phyloP scores from a whole-genome alignment of 2,797 vertebrate genomes.

The Pantherophis alleghaniensis region DNA sequence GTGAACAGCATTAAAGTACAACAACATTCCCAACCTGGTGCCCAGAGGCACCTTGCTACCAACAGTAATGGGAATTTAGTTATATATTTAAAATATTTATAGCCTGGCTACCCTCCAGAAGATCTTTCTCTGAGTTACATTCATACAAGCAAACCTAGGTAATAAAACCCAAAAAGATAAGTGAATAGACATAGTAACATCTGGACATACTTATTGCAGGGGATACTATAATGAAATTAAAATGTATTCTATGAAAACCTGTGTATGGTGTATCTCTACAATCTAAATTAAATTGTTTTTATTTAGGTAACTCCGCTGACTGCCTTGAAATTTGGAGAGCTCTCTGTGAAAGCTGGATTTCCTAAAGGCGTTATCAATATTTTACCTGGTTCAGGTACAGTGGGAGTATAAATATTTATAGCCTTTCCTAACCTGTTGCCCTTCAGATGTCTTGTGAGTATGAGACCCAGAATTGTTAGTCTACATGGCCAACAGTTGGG shows the following conservation, averaged over 20 bases:
- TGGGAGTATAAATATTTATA: neutral
- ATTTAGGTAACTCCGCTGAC: conserved; percentile 93
- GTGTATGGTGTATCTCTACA: neutral
- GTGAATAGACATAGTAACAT: neutral
- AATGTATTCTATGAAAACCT: neutral
- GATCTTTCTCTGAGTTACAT: neutral
- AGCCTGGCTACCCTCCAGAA: neutral
- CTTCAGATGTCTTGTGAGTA: neutral
- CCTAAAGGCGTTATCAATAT: conserved; percentile 96
- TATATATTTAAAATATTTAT: neutral
- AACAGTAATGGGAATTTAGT: neutral
- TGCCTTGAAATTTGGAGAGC: conserved; percentile 94
- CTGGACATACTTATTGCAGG: neutral
- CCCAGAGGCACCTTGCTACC: no score
- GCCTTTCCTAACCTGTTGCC: neutral
- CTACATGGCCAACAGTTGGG: neutral
- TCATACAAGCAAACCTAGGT: neutral
- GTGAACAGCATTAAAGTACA: neutral
- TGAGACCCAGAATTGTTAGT: neutral
- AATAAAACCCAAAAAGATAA: neutral
- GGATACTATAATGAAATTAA: conserved; percentile 1
- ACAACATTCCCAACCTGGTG: neutral
- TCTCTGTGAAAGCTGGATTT: conserved; percentile 88
- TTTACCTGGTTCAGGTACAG: conserved; percentile 91
- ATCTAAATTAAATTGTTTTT: conserved; percentile 11